Evolutionary conservation across 2,113 vertebrate genomes (phyloP), one percentile per base, ranked within the genome.

Genomic region (Sphyrna mokarran): DNA sequence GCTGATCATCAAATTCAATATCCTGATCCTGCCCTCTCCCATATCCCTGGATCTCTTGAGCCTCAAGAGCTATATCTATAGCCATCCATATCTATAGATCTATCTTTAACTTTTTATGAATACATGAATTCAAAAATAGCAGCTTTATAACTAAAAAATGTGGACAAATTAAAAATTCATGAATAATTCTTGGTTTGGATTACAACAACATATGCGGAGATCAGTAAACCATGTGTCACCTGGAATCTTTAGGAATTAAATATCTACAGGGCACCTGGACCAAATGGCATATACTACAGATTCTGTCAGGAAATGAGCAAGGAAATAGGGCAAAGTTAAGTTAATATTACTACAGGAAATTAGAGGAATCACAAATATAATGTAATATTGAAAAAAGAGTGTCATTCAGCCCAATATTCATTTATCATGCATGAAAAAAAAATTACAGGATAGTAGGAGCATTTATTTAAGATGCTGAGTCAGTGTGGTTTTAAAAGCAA

Each of bases 141-240:
- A 58, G 86, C 48, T 89, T 58, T 61, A 14, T 89, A 5, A 89
- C 29, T 89, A 26, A 89, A 89, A 16, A 16, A 29, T 29, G 86
- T 33, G 86, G 86, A 37, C 18, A 33, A 93, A 93, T 93, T 37
- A 20, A 66, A 37, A 16, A 66, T 37, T 16, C 89, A 37, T 48
- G 9, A 85, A 7, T 40, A 29, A 37, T 68, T 93, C 63, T 68
- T 93, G 89, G 89, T n/a, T 40, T 66, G 14, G 61, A 66, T 93
- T 93, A 2, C n/a, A 37, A 14, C n/a, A 66, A 66, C 89, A 93
- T 93, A 93, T 93, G 89, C 66, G 20, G 61, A 68, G 61, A 63
- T 20, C 89, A 68, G 37, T 63, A 93, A 68, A 68, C 89, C 89
- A 93, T 93, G 89, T 93, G 89, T 93, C 61, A 93, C 33, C 9